Evolutionary conservation across 1,140 invertebrate genomes (phyloP).

Genomic region (Aphelinus atriplicis): DNA sequence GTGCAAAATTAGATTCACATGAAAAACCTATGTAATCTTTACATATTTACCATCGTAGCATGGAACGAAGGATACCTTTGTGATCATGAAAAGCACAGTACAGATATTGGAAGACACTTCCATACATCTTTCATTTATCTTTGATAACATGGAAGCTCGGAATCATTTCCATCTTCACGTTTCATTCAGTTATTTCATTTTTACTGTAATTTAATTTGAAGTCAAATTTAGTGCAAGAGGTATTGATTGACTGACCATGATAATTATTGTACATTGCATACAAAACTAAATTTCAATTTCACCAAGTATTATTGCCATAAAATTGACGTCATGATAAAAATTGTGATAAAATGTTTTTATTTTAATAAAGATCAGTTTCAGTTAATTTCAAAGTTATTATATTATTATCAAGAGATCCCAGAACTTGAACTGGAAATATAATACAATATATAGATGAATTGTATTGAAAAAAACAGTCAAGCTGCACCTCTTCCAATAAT

Average conservation of each 20-base stretch:
- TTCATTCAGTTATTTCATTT: slow-evolving; percentile 19
- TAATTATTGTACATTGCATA: neutral
- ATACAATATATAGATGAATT: slow-evolving; percentile 19
- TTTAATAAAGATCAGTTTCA: no score
- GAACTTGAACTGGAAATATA: no score
- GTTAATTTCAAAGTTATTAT: no score
- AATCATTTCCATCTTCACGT: slow-evolving; percentile 39
- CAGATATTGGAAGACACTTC: slow-evolving; percentile 59
- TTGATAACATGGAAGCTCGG: slow-evolving; percentile 53
- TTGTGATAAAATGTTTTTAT: no score
- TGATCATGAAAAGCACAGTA: slow-evolving; percentile 43
- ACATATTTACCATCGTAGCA: slow-evolving; percentile 20
- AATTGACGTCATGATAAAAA: no score
- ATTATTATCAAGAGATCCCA: no score
- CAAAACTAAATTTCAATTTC: no score
- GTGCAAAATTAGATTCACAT: slow-evolving; percentile 35
- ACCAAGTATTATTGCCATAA: no score
- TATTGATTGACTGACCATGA: slow-evolving; percentile 11
- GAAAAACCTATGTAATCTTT: slow-evolving; percentile 15
- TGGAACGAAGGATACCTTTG: slow-evolving; percentile 49
- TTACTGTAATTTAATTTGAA: slow-evolving; percentile 40
- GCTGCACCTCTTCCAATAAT: slow-evolving; percentile 33
- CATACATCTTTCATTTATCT: slow-evolving; percentile 46
- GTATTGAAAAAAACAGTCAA: slow-evolving; percentile 29
- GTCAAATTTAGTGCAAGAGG: slow-evolving; percentile 44